Conservation (phyloP, 2,113 vertebrate species). For the Xenopus laevis region DNA sequence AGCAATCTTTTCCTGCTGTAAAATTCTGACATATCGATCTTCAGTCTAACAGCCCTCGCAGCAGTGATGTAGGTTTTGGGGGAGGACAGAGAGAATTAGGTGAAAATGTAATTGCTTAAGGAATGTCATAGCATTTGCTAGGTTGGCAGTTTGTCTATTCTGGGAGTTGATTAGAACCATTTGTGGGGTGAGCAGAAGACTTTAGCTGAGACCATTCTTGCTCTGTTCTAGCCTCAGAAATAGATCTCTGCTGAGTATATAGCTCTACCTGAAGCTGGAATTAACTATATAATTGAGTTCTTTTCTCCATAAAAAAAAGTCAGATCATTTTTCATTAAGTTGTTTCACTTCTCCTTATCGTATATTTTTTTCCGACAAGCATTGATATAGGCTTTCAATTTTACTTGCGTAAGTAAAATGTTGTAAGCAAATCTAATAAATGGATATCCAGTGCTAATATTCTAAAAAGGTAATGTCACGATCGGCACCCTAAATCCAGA, state of each 20-base stretch:
- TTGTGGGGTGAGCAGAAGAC: conserved; percentile 59
- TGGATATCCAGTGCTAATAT: too few species aligned
- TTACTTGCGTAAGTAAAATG: too few species aligned
- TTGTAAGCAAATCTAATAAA: too few species aligned
- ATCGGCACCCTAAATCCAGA: too few species aligned
- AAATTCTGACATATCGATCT: not conserved
- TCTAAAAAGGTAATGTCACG: too few species aligned
- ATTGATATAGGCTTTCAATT: too few species aligned
- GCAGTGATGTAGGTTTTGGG: conserved; percentile 5
- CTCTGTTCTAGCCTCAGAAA: conserved; percentile 56
- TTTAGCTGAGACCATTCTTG: conserved; percentile 56
- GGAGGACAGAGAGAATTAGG: conserved; percentile 45
- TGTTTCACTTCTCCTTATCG: too few species aligned
- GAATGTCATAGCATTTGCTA: conserved; percentile 54
- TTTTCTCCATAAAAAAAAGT: not conserved
- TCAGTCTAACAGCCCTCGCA: not conserved
- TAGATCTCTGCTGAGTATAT: conserved; percentile 55
- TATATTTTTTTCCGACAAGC: too few species aligned
- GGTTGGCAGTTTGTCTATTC: conserved; percentile 41
- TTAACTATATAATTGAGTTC: conserved; percentile 10
- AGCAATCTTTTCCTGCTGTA: not conserved
- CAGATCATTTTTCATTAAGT: too few species aligned
- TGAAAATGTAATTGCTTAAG: conserved; percentile 27
- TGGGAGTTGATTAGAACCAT: conserved; percentile 59
- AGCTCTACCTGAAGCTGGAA: conserved; percentile 54